Conservation (phyloP, 2,797 vertebrate genomes). For the Scolopax bukidnonensis region DNA sequence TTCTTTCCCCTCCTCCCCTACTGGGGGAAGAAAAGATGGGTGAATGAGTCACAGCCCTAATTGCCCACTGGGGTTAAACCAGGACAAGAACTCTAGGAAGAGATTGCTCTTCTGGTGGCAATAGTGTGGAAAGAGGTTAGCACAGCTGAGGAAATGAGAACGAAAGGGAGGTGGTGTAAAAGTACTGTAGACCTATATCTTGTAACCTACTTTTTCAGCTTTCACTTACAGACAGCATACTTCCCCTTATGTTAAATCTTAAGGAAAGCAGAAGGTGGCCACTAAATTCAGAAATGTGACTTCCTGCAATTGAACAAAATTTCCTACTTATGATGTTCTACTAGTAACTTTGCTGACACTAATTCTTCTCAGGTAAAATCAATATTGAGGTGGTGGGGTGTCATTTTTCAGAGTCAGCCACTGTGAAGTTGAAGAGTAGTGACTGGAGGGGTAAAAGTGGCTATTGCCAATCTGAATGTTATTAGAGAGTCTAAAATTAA, state of each 20-base stretch:
- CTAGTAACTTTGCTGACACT: background rate
- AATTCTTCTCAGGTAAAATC: background rate
- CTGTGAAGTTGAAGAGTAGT: background rate
- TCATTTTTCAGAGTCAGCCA: background rate
- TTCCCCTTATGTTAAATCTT: background rate
- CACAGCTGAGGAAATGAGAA: background rate
- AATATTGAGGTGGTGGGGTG: background rate
- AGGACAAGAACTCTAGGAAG: background rate
- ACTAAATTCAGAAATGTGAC: background rate
- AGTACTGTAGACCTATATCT: background rate
- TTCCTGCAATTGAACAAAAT: background rate
- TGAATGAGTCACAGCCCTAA: background rate
- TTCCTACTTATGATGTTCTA: background rate
- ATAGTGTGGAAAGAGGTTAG: background rate
- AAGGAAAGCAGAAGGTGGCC: background rate
- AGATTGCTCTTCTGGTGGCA: background rate
- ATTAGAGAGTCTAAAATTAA: background rate
- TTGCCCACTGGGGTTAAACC: background rate
- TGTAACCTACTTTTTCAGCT: background rate
- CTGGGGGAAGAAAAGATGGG: background rate
- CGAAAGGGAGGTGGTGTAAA: background rate
- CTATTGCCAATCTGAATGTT: background rate
- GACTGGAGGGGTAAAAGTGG: background rate
- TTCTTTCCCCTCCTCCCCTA: background rate
- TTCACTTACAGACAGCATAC: background rate